Conservation (phyloP, 2,113 vertebrate species). For the Leptobrachium leishanense region DNA sequence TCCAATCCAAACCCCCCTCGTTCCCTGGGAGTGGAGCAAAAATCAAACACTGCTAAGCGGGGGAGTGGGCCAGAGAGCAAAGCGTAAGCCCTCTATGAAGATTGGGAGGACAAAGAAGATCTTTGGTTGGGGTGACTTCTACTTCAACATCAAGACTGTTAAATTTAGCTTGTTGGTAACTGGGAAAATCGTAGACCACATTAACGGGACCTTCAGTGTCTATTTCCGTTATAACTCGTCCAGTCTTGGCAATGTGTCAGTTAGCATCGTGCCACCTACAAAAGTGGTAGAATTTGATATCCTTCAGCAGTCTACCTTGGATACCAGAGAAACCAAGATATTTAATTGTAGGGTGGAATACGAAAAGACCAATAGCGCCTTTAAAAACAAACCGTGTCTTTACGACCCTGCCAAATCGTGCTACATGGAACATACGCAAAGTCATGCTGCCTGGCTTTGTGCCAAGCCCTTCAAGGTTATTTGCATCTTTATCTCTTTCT, state of each 20-base stretch:
- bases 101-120: constrained; percentile 90
- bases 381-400: constrained; percentile 91
- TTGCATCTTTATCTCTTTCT: constrained; percentile 98
- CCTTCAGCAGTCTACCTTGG: constrained; percentile 78
- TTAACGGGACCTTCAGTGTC: constrained; percentile 96
- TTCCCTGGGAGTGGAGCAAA: constrained; percentile 73
- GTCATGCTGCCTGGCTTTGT: constrained; percentile 93
- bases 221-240: constrained; percentile 90
- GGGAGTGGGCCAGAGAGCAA: constrained; percentile 73
- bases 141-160: constrained; percentile 88
- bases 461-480: constrained; percentile 98
- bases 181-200: constrained; percentile 96
- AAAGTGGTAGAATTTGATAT: constrained; percentile 51
- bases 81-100: constrained; percentile 86
- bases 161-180: constrained; percentile 92
- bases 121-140: constrained; percentile 97
- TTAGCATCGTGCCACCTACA: constrained; percentile 75
- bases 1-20: constrained; percentile 66
- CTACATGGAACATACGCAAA: constrained; percentile 95
- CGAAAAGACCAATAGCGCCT: constrained; percentile 91
- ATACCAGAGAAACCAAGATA: constrained; percentile 82
- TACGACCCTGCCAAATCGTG: constrained; percentile 94
- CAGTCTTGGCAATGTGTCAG: constrained; percentile 86
- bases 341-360: constrained; percentile 96
- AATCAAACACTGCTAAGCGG: constrained; percentile 73